Percentiles rank a stretch among this genome's conserved stretches.
Conservation (phyloP, 2,797 vertebrate species). For the Rhabdomys pumilio region DNA sequence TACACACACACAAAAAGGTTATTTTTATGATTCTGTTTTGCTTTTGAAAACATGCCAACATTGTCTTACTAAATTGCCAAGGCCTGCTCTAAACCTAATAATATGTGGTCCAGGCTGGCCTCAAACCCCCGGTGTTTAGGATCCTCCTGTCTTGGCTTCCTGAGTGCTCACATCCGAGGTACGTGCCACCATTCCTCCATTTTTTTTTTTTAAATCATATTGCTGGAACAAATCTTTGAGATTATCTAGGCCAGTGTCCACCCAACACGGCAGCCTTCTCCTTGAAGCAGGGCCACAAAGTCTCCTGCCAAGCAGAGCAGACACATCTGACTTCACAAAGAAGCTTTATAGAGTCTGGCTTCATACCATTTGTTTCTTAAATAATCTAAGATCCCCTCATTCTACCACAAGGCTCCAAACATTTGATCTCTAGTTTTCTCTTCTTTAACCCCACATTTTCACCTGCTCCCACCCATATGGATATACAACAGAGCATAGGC, state of each 20-base stretch:
- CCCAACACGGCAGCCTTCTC: background rate
- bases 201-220: background rate
- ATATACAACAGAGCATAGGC: background rate
- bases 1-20: background rate
- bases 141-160: background rate
- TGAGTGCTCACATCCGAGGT: background rate
- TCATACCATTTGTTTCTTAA: background rate
- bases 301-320: background rate
- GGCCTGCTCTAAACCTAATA: background rate
- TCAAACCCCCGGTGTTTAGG: background rate
- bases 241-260: background rate
- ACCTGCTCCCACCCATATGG: background rate
- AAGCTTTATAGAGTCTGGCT: background rate
- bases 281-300: conserved; percentile 24
- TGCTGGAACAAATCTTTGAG: conserved; percentile 27
- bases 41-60: background rate
- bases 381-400: background rate
- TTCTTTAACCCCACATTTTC: conserved; percentile 14
- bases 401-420: conserved; percentile 29
- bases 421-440: background rate
- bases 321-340: background rate
- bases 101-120: background rate
- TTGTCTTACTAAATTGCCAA: background rate
- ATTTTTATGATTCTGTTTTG: background rate
- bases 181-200: background rate